Percentiles rank a stretch among this genome's conserved stretches.
phyloP scores from a whole-genome alignment of 1,140 invertebrate species.

The Pogonus chalceus region DNA sequence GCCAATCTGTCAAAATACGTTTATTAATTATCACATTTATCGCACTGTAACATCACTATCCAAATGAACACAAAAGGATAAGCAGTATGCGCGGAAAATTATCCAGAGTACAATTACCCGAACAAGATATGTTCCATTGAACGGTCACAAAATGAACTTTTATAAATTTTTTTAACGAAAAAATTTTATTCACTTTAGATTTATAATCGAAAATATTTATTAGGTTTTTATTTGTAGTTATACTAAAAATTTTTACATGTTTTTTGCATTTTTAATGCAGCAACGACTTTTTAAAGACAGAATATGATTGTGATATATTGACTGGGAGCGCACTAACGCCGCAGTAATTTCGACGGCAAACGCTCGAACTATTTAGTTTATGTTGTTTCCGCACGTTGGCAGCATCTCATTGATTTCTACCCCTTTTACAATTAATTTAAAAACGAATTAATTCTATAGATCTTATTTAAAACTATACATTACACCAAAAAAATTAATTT shows the following conservation, averaged over 20 bases:
- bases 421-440: background rate
- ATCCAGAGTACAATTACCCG: background rate
- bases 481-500: too few relatives aligned
- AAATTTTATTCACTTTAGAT: too few relatives aligned
- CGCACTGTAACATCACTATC: background rate
- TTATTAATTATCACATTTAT: conserved; percentile 3
- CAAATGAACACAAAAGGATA: background rate
- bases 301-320: conserved; percentile 26
- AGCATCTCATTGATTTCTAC: background rate
- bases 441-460: too few relatives aligned
- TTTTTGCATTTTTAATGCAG: conserved; percentile 1
- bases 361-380: background rate
- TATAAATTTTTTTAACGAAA: background rate
- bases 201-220: too few relatives aligned
- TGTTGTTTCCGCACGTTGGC: background rate
- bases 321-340: conserved; percentile 24
- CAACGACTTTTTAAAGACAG: background rate
- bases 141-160: background rate
- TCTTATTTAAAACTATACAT: too few relatives aligned
- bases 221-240: too few relatives aligned
- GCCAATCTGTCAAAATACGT: background rate
- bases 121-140: background rate
- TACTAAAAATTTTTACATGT: too few relatives aligned
- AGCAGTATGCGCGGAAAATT: background rate
- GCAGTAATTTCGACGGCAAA: background rate